A percentile compares a stretch with the other conserved stretches of the same genome.
Evolutionary conservation across 2,888 invertebrate genomes (phyloP).

Genomic region (Sarcophaga carnaria): DNA sequence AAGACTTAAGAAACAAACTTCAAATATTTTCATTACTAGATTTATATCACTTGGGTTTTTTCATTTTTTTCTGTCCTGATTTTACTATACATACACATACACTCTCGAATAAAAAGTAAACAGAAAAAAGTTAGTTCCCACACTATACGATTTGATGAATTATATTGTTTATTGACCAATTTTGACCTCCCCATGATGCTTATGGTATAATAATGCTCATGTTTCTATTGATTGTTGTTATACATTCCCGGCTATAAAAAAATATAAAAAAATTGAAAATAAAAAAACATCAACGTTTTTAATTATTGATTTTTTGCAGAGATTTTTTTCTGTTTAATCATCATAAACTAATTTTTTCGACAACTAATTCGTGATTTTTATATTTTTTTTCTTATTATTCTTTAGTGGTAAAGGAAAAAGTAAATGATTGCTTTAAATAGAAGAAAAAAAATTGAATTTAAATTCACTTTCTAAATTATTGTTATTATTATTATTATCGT

Average conservation of each 20-base stretch:
- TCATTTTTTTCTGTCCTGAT: no score
- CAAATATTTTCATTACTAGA: no score
- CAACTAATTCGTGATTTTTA: constrained; percentile 64
- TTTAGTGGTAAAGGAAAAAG: background rate
- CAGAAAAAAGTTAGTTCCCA: background rate
- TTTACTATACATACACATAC: background rate
- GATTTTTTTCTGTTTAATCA: constrained; percentile 44
- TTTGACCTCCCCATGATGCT: constrained; percentile 30
- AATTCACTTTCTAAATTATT: constrained; percentile 64
- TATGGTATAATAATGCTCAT: background rate
- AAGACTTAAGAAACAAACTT: no score
- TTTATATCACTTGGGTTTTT: no score
- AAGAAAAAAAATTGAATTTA: background rate
- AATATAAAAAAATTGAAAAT: background rate
- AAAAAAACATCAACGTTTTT: background rate
- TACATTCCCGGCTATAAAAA: constrained; percentile 37
- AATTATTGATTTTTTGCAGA: constrained; percentile 38
- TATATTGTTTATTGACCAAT: constrained; percentile 14
- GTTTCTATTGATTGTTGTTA: constrained; percentile 47
- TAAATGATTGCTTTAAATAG: background rate
- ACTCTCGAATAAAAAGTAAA: background rate
- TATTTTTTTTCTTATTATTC: constrained; percentile 1
- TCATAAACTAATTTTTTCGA: constrained; percentile 62
- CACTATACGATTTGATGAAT: background rate
- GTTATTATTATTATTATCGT: background rate